Evolutionary conservation across 2,888 invertebrate genomes (phyloP), one percentile per base, ranked within the genome.

Genomic region (Pseudococcus viburni): DNA sequence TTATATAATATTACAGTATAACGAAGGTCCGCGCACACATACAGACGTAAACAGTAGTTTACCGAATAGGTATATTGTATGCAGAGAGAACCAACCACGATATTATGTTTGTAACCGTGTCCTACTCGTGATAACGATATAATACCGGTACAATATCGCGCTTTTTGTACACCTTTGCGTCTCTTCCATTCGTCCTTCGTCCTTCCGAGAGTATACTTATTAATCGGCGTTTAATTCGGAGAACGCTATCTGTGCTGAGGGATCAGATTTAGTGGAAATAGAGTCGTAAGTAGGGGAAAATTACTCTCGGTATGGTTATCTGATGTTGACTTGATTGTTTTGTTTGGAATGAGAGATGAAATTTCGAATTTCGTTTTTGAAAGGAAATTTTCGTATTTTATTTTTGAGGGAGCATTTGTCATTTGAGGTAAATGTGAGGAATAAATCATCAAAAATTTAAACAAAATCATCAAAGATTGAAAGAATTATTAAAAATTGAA

Each of bases 81-180:
- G 33, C 15, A 73, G 5, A 59, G 59, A 17, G 64, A 22, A 64
- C 64, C 59, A 59, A 19, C 42, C 80, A 17, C 42, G 42, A 80
- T 80, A 80, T 80, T 80, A 80, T 80, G 80, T 80, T 80, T 46
- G 80, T 0, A 80, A 42, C 80, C 39, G 42, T 80, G 80, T 80
- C 80, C 80, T 80, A n/a, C 42, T 80, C 80, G 80, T 80, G 80
- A 80, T 80, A 80, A 80, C 80, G 80, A 80, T 22, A 80, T 80
- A 80, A 80, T 80, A 80, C 80, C 46, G 42, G 42, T 42, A 12
- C n/a, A 80, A 42, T 80, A 42, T 80, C 80, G 80, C 46, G n/a
- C 73, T 80, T 46, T 80, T 80, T 80, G n/a, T 42, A 80, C 19
- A 80, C 42, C 80, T 80, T 80, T 17, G 19, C 55, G 5, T 59